Evolutionary conservation across 1,140 invertebrate species (phyloP).

Genomic region (Halictus rubicundus): DNA sequence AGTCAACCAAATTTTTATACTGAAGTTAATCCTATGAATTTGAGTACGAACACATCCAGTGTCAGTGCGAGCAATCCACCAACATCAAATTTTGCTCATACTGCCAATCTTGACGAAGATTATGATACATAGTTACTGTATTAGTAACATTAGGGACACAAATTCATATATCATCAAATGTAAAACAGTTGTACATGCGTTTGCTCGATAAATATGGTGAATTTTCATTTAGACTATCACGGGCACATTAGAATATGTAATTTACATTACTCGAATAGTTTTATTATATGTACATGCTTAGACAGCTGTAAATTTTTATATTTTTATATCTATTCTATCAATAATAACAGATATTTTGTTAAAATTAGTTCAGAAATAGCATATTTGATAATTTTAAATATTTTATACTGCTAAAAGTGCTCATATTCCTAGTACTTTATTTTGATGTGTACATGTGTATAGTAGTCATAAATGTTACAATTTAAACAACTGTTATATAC

Average conservation of each 20-base stretch:
- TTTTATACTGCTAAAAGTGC: conserved; percentile 5
- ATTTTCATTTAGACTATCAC: not conserved
- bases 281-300: conserved; percentile 26
- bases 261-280: conserved; percentile 28
- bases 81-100: conserved; percentile 73
- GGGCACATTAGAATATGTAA: not conserved
- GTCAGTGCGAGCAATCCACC: conserved; percentile 63
- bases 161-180: conserved; percentile 23
- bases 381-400: conserved; percentile 34
- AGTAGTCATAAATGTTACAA: conserved; percentile 13
- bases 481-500: not conserved
- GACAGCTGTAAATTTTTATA: conserved; percentile 34
- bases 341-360: conserved; percentile 11
- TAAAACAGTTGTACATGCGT: conserved; percentile 5
- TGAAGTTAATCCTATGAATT: conserved; percentile 75
- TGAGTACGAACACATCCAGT: conserved; percentile 58
- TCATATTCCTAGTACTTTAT: conserved; percentile 22
- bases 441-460: conserved; percentile 24
- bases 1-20: conserved; percentile 79
- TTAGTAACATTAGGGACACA: conserved; percentile 27
- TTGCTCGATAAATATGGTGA: not conserved
- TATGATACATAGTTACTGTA: conserved; percentile 77
- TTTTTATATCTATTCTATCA: conserved; percentile 42
- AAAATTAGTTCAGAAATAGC: conserved; percentile 6
- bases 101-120: conserved; percentile 77